These are phyloP conservation scores for Arge pagana DNA, from an alignment of 2,888 invertebrate genomes.

Conservation along the genomic window DNA sequence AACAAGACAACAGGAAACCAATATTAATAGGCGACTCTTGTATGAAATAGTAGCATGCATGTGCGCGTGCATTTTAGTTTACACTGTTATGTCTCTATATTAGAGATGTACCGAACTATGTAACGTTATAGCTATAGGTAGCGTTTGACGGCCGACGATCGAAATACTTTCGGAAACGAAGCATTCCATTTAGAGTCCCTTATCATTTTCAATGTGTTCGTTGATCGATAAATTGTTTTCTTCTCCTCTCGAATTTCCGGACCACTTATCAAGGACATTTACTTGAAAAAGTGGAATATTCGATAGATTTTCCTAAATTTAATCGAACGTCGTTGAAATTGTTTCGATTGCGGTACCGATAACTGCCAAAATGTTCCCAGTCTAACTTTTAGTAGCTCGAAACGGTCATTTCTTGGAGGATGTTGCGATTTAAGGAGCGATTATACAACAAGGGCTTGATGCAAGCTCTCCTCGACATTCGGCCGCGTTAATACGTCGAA, in stretches of 20 bases:
- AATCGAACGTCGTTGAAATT: too few species aligned
- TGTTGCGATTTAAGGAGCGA: too few species aligned
- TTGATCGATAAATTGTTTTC: too few species aligned
- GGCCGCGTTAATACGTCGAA: too few species aligned
- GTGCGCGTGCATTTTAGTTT: neutral
- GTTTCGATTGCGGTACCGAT: too few species aligned
- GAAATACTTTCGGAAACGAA: conserved; percentile 13
- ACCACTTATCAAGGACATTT: neutral
- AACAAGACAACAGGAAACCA: too few species aligned
- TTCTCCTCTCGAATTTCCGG: neutral
- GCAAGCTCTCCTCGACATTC: too few species aligned
- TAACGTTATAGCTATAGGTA: neutral
- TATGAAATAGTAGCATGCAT: too few species aligned
- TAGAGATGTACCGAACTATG: conserved; percentile 37
- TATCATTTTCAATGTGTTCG: neutral
- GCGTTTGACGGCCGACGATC: conserved; percentile 8
- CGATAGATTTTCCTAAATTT: too few species aligned
- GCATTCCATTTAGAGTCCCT: neutral
- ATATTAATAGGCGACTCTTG: too few species aligned
- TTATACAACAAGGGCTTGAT: too few species aligned
- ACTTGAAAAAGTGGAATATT: neutral
- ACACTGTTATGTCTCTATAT: conserved; percentile 43
- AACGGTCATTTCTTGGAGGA: too few species aligned
- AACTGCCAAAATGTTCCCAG: conserved; percentile 18
- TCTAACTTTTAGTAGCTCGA: conserved; percentile 14